Conservation (phyloP, 2,888 invertebrate genomes). For the Mythimna lalbum region DNA sequence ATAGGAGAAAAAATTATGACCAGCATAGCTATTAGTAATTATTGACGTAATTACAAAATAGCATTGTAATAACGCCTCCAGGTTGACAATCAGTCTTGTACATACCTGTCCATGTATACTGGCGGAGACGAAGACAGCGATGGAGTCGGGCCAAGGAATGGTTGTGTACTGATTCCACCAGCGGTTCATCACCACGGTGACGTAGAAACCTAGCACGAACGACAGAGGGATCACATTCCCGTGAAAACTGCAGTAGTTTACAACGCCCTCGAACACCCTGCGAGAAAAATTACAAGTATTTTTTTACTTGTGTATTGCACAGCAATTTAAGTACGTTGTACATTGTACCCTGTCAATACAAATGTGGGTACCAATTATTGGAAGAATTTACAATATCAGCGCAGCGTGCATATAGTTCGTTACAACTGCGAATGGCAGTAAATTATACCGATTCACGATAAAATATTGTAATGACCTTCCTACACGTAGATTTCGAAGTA, state of each 20-base stretch:
- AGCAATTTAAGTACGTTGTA: slow-evolving; percentile 10
- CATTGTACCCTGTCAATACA: slow-evolving; percentile 29
- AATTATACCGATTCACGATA: slow-evolving; percentile 43
- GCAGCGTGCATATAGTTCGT: slow-evolving; percentile 42
- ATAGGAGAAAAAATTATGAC: slow-evolving; percentile 17
- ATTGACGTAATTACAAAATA: slow-evolving; percentile 34
- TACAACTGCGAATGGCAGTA: slow-evolving; percentile 18
- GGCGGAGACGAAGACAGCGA: slow-evolving; percentile 96
- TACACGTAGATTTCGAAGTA: slow-evolving; percentile 43
- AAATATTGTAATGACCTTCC: slow-evolving; percentile 39
- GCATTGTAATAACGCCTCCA: slow-evolving; percentile 16
- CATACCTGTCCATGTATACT: slow-evolving; percentile 95
- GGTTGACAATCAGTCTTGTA: slow-evolving; percentile 31
- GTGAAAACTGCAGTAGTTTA: slow-evolving; percentile 96
- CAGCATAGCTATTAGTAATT: slow-evolving; percentile 10
- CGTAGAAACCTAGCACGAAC: slow-evolving; percentile 98
- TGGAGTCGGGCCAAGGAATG: slow-evolving; percentile 97
- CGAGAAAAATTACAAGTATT: slow-evolving; percentile 60
- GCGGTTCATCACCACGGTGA: slow-evolving; percentile 97
- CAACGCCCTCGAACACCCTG: slow-evolving; percentile 95
- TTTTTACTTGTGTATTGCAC: slow-evolving; percentile 2
- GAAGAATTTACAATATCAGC: slow-evolving; percentile 27
- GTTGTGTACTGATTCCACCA: slow-evolving; percentile 97
- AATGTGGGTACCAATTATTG: slow-evolving; percentile 41
- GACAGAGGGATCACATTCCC: slow-evolving; percentile 97